These are phyloP conservation scores for Actinia tenebrosa DNA, from an alignment of 64 coral and sea anemone species.

Conservation along the genomic window DNA sequence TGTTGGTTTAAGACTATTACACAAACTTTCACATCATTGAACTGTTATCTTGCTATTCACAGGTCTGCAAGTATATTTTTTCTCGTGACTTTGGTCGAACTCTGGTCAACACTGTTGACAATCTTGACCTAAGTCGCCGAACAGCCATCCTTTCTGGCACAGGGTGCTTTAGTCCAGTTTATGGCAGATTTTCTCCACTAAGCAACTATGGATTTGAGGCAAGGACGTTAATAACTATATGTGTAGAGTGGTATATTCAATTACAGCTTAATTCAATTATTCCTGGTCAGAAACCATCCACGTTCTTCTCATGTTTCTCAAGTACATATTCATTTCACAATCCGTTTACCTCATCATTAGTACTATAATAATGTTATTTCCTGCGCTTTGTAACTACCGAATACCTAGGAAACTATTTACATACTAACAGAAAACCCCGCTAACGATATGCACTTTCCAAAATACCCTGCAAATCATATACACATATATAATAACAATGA, in stretches of 20 bases:
- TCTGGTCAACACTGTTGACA: not conserved
- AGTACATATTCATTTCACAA: no score
- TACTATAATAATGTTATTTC: no score
- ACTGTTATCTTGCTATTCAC: slow-evolving; percentile 23
- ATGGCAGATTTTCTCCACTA: slow-evolving; percentile 1
- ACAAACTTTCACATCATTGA: not conserved
- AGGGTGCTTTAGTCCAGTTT: not conserved
- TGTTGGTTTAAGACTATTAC: not conserved
- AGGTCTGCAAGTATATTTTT: not conserved
- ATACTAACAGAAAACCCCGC: no score
- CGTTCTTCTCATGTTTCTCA: not conserved
- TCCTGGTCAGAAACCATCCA: not conserved
- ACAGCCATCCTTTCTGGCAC: not conserved
- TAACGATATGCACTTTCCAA: no score
- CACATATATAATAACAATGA: no score
- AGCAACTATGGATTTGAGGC: not conserved
- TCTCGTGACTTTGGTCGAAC: not conserved
- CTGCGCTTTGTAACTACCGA: no score
- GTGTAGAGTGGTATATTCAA: not conserved
- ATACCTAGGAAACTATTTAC: no score
- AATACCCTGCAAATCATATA: no score
- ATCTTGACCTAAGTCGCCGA: not conserved
- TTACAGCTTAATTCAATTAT: not conserved
- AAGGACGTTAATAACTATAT: not conserved
- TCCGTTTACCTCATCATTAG: no score